Base-by-base conservation (phyloP, 2,797 vertebrate genomes). In the Chelonia mydas region DNA sequence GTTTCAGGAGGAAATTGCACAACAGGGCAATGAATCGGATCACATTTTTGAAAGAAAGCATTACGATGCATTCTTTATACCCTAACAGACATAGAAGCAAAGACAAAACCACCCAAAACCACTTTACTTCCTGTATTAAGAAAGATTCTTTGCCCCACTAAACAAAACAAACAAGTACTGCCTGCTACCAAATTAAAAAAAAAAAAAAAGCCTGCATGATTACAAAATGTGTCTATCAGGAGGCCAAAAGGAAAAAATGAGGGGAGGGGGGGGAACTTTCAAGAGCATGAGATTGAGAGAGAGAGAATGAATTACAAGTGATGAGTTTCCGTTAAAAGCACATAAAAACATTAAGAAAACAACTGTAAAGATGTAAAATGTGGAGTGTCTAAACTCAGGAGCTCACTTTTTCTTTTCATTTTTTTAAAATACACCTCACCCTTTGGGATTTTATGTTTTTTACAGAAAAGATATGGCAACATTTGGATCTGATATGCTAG, bases 1-100 rank as follows among this genome's bases (percentile, higher is more conserved):
- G 21, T 33, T 86, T 57, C 47, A 86, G 33, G 65, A 93, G 86
- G 92, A 97, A 95, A 84, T 94, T 97, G 90, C 94, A 92, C 89
- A 97, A 95, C 11, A 25, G 80, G 95, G 53, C n/a, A 95, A 72
- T 33, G 23, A 93, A 95, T 86, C 1, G 84, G 31, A 55, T 50
- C 51, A 55, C 81, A 45, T 55, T 76, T 93, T 94, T 76, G 37
- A 37, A 94, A 96, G 81, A 27, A 95, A 93, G 65, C n/a, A 51
- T 31, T 83, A 83, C 9, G 50, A 81, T 88, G 33, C 33, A 53
- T 49, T 77, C 53, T 57, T 90, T 93, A 53, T 13, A 86, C 5
- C 11, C 55, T 28, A 83, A 21, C 49, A 72, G 19, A 85, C 6
- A 49, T 1, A 41, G 0, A 84, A 81, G 54, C 12, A 83, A 91